Evolutionary conservation across 2,797 vertebrate species (phyloP), one percentile per base, ranked within the genome.

Genomic region (Centropyge bicolor): DNA sequence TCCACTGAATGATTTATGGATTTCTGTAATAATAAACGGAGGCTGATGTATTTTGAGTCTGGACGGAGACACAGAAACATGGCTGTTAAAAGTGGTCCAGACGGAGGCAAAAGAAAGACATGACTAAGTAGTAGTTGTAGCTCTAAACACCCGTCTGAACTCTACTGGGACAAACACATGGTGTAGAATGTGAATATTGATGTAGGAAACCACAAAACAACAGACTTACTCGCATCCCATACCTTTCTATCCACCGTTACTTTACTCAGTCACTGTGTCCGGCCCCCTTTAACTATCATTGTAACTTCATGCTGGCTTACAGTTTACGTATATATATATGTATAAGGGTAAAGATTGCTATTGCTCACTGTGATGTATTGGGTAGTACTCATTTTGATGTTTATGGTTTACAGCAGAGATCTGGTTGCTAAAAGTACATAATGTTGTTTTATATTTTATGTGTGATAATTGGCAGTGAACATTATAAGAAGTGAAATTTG

Each of bases 1-100:
- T 77, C 69, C 43, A 14, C 54, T 93, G 49, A 92, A 94, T 91
- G 90, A 95, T 95, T 92, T 80, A 94, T 86, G 46, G 62, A 72
- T 68, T 85, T 86, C 82, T 88, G 82, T 85, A 76, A 85, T 84
- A 88, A 87, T 89, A 86, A 90, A 90, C 77, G 3, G 17, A 81
- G 60, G 66, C 79, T 63, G 69, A 82, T 86, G 79, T 87, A 85
- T 90, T 88, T 86, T 56, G n/a, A 76, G 71, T 75, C 86, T 82
- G 51, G 76, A 52, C 46, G 60, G 70, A 89, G 79, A 84, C 79
- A 83, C 64, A 68, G 81, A 80, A 62, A 78, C 70, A 38, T 11
- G 6, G 67, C 48, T 80, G 55, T 63, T 64, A 55, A 81, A 81
- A 81, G 80, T 60, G 61, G 70, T 70, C 76, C 83, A 92, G 82